These are phyloP conservation scores for Mercenaria mercenaria DNA, from an alignment of 1,140 invertebrate species.

Conservation along the genomic window DNA sequence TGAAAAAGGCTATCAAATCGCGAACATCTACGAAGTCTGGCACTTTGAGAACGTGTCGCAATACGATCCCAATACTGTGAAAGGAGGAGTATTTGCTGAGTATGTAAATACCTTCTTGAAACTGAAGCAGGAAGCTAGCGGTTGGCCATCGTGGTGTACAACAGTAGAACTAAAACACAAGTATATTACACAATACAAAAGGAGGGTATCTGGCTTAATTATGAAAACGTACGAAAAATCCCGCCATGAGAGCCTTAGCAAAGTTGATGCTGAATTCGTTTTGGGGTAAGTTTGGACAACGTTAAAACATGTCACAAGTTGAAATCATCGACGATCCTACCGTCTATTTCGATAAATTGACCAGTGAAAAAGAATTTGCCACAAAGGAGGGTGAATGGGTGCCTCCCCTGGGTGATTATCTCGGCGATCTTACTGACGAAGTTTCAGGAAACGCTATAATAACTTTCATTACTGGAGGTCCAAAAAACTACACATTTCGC, in stretches of 20 bases:
- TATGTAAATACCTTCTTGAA: slow-evolving; percentile 47
- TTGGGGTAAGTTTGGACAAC: slow-evolving; percentile 5
- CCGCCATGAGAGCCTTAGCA: neutral
- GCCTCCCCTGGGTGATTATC: neutral
- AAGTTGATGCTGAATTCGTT: slow-evolving; percentile 12
- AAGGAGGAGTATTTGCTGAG: neutral
- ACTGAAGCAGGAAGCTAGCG: slow-evolving; percentile 3
- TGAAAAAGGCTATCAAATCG: too few relatives aligned
- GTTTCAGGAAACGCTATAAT: neutral
- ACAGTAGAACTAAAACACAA: neutral
- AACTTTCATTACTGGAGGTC: neutral
- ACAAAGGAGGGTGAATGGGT: neutral
- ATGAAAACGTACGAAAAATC: slow-evolving; percentile 12
- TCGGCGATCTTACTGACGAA: slow-evolving; percentile 22
- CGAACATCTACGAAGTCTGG: neutral
- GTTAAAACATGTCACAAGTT: neutral
- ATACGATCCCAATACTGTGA: neutral
- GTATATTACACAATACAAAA: slow-evolving; percentile 16
- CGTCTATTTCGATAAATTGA: slow-evolving; percentile 16
- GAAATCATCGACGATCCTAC: slow-evolving; percentile 4
- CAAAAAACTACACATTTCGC: too few relatives aligned
- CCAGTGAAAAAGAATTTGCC: neutral
- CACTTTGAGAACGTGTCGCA: neutral
- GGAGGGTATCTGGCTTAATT: neutral
- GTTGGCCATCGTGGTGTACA: slow-evolving; percentile 17